Conservation (phyloP, 92 coral and sea anemone genomes). For the Phenganax subtilis region DNA sequence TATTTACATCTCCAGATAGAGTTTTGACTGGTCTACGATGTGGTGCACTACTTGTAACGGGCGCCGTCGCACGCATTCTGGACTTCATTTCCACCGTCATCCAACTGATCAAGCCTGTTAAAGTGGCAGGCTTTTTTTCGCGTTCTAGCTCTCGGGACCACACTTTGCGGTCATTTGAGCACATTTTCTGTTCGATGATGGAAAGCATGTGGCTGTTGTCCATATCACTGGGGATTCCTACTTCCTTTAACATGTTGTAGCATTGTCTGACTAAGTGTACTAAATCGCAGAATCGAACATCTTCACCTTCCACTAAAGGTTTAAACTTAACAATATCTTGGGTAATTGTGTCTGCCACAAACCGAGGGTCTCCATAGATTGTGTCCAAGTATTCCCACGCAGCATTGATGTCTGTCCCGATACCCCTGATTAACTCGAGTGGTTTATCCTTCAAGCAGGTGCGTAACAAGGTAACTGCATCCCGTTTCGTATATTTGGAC, state of each 20-base stretch:
- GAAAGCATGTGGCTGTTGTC: conserved; percentile 46
- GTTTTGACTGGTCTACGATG: neutral
- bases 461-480: conserved; percentile 50
- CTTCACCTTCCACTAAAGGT: conserved; percentile 51
- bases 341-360: conserved; percentile 53
- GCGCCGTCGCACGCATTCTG: conserved; percentile 49
- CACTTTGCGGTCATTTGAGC: neutral
- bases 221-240: conserved; percentile 35
- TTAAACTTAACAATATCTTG: conserved; percentile 54
- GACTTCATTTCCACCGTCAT: conserved; percentile 49
- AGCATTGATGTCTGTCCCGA: conserved; percentile 54
- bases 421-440: conserved; percentile 52
- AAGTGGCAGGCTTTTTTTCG: conserved; percentile 36
- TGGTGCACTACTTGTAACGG: conserved; percentile 25
- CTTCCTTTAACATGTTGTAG: conserved; percentile 36
- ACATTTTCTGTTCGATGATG: neutral
- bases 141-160: conserved; percentile 38
- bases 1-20: conserved; percentile 32
- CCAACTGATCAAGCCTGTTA: conserved; percentile 46
- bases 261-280: conserved; percentile 47
- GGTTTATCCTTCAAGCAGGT: conserved; percentile 52
- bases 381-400: conserved; percentile 54
- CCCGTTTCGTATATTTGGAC: conserved; percentile 41
- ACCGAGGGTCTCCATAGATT: conserved; percentile 55
- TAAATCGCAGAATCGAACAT: conserved; percentile 53